These are phyloP conservation scores for Malurus alboscapulatus DNA, from an alignment of 2,113 vertebrate genomes.

Conservation along the genomic window DNA sequence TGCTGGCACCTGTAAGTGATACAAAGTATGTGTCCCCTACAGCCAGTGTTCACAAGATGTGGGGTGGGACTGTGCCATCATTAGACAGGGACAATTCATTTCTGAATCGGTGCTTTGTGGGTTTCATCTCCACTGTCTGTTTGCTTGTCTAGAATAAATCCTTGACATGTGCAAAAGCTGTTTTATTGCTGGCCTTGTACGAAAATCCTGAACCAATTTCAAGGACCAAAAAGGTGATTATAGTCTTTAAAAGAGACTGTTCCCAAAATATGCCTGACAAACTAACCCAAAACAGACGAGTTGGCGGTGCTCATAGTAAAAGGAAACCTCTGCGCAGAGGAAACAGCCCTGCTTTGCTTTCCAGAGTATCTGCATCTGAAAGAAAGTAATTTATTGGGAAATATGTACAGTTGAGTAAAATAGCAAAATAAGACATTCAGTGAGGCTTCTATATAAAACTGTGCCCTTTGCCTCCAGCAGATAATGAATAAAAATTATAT, in stretches of 20 bases:
- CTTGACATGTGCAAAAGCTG: neutral
- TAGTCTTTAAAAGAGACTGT: neutral
- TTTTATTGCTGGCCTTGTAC: neutral
- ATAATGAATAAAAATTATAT: conserved; percentile 56
- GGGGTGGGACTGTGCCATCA: neutral
- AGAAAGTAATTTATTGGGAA: conserved; percentile 73
- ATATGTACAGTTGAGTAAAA: conserved; percentile 69
- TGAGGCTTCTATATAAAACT: conserved; percentile 60
- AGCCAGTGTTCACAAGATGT: fast-evolving
- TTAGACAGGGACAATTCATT: neutral
- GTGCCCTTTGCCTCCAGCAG: conserved; percentile 50
- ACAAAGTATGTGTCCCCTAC: neutral
- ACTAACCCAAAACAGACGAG: neutral
- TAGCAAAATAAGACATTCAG: conserved; percentile 73
- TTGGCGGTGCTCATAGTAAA: neutral
- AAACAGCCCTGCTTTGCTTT: conserved; percentile 52
- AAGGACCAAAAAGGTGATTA: conserved; percentile 3
- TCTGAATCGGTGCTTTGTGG: neutral
- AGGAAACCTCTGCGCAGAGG: neutral
- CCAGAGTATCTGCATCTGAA: conserved; percentile 70
- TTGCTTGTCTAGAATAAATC: neutral
- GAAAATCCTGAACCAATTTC: neutral
- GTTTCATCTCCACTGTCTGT: neutral
- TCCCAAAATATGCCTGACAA: conserved; percentile 29
- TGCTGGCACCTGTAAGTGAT: neutral